phyloP scores from a whole-genome alignment of 2,113 vertebrate species.

The Scophthalmus maximus region DNA sequence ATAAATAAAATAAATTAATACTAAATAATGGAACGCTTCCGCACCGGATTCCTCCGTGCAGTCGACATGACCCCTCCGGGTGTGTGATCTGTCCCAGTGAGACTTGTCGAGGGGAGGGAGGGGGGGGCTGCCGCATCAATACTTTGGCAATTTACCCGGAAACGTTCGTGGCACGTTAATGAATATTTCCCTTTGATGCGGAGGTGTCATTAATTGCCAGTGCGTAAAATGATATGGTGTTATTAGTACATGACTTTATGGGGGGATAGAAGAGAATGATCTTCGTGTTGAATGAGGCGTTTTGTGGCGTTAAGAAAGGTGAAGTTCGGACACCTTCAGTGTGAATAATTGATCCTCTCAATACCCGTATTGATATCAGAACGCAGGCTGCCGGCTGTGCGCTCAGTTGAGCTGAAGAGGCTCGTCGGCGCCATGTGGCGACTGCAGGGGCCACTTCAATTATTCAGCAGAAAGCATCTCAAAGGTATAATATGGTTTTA shows the following conservation, averaged over 20 bases:
- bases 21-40: background rate
- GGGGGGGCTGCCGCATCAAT: constrained; percentile 45
- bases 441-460: constrained; percentile 85
- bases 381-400: constrained; percentile 70
- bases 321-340: too few relatives aligned
- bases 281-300: background rate
- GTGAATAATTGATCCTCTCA: constrained; percentile 81
- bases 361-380: constrained; percentile 82
- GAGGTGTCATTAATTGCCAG: constrained; percentile 36
- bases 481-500: constrained; percentile 74
- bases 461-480: constrained; percentile 85
- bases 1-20: background rate
- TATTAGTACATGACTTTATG: constrained; percentile 1
- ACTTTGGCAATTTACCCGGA: constrained; percentile 29
- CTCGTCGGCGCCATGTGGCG: constrained; percentile 82
- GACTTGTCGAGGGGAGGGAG: constrained; percentile 36
- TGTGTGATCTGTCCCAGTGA: constrained; percentile 39
- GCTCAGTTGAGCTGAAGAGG: constrained; percentile 84
- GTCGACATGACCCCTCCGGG: constrained; percentile 26
- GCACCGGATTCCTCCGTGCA: constrained; percentile 4
- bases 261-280: background rate
- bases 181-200: constrained; percentile 76
- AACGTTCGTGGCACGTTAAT: constrained; percentile 49
- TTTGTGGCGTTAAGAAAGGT: too few relatives aligned
- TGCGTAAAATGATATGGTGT: constrained; percentile 30